A percentile compares a stretch with the other conserved stretches of the same genome.
phyloP scores from a whole-genome alignment of 2,797 vertebrate species.

The Acanthiza pusilla region DNA sequence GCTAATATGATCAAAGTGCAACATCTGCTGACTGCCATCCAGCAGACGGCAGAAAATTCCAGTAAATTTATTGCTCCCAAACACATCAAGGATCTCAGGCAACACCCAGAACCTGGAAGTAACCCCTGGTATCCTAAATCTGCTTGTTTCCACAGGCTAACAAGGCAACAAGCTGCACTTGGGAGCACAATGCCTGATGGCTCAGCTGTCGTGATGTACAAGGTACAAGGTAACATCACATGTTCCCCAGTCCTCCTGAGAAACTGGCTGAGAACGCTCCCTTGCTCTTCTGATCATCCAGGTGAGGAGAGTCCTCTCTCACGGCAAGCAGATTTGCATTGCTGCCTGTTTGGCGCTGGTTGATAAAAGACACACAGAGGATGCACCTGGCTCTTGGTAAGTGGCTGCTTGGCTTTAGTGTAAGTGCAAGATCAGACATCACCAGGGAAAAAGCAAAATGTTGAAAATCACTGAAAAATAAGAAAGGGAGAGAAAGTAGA shows the following conservation, averaged over 20 bases:
- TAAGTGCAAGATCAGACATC: not conserved
- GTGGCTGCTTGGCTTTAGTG: not conserved
- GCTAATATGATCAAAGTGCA: not conserved
- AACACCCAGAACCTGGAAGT: not conserved
- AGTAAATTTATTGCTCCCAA: not conserved
- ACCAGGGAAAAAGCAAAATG: not conserved
- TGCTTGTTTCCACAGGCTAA: not conserved
- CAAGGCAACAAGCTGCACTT: not conserved
- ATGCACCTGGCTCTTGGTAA: not conserved
- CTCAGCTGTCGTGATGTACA: not conserved
- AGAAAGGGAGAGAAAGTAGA: not conserved
- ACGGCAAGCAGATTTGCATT: not conserved
- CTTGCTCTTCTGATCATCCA: not conserved
- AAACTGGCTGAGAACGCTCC: not conserved
- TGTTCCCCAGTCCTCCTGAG: not conserved
- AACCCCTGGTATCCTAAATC: not conserved
- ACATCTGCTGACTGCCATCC: not conserved
- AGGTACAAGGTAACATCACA: not conserved
- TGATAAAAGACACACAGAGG: not conserved
- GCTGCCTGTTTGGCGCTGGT: not conserved
- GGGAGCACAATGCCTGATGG: fast-evolving
- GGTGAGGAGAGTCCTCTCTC: not conserved
- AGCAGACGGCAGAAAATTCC: not conserved
- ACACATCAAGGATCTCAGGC: not conserved
- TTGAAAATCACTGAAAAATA: not conserved